Conservation (phyloP, 2,113 vertebrate genomes). For the Pedionomus torquatus region DNA sequence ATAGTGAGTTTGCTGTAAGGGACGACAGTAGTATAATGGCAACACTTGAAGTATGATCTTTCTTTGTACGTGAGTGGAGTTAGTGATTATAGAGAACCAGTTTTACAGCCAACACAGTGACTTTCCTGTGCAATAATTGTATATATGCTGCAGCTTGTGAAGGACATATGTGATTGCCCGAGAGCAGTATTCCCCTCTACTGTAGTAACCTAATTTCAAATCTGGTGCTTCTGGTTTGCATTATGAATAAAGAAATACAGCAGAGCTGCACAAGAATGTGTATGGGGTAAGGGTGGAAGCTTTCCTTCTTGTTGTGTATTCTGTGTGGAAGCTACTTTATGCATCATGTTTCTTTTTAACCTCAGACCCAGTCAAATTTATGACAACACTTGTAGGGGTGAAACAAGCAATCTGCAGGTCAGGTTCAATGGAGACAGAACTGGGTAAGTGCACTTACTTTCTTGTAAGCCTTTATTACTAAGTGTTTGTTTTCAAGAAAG, state of each 20-base stretch:
- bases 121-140: conserved; percentile 38
- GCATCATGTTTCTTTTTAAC: conserved; percentile 67
- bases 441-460: conserved; percentile 71
- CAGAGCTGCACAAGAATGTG: conserved; percentile 18
- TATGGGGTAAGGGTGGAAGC: conserved; percentile 45
- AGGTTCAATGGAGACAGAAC: conserved; percentile 69
- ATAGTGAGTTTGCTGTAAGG: not conserved
- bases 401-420: conserved; percentile 69
- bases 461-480: conserved; percentile 68
- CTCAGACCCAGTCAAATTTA: conserved; percentile 71
- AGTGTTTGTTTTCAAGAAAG: conserved; percentile 71
- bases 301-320: not conserved
- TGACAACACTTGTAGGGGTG: conserved; percentile 44
- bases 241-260: conserved; percentile 64
- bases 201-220: conserved; percentile 67
- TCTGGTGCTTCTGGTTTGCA: conserved; percentile 64
- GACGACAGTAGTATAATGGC: not conserved
- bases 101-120: not conserved
- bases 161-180: conserved; percentile 45
- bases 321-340: conserved; percentile 42
- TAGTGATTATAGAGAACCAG: conserved; percentile 12
- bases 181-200: conserved; percentile 61
- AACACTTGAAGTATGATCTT: conserved; percentile 7
- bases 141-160: conserved; percentile 40
- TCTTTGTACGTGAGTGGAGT: conserved; percentile 1